These are phyloP conservation scores for Anguilla rostrata DNA, from an alignment of 2,113 vertebrate genomes.

Conservation along the genomic window DNA sequence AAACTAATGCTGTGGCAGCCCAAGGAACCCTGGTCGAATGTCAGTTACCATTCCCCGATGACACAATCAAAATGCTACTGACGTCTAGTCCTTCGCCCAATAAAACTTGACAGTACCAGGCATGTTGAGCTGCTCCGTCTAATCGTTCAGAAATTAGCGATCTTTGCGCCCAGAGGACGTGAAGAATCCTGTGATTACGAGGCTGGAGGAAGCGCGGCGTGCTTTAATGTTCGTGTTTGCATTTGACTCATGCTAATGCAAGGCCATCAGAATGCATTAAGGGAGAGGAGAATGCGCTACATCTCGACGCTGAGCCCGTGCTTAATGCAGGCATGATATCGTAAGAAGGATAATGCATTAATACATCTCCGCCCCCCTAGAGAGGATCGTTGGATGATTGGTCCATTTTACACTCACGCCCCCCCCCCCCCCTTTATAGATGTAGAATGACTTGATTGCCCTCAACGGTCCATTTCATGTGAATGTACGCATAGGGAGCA, in stretches of 20 bases:
- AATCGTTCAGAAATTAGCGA: too few species aligned
- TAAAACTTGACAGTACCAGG: not conserved
- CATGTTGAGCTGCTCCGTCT: not conserved
- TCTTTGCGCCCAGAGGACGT: too few species aligned
- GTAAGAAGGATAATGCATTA: too few species aligned
- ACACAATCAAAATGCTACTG: too few species aligned
- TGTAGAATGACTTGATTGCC: not conserved
- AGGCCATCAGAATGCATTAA: conserved; percentile 5
- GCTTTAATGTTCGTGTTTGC: conserved; percentile 6
- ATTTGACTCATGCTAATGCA: conserved; percentile 1
- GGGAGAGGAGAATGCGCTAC: not conserved
- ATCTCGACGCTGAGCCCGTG: too few species aligned
- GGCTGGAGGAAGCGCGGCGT: too few species aligned
- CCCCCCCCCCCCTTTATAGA: not conserved
- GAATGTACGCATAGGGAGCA: not conserved
- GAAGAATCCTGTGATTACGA: too few species aligned
- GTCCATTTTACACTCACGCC: not conserved
- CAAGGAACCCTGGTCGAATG: not conserved
- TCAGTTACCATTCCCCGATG: not conserved
- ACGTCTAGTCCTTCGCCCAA: too few species aligned
- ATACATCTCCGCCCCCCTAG: too few species aligned
- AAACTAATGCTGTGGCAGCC: not conserved
- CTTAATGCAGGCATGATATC: too few species aligned
- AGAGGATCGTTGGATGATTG: not conserved
- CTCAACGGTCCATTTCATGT: not conserved